phyloP scores from a whole-genome alignment of 2,113 vertebrate species.

The Notiomystis cincta region DNA sequence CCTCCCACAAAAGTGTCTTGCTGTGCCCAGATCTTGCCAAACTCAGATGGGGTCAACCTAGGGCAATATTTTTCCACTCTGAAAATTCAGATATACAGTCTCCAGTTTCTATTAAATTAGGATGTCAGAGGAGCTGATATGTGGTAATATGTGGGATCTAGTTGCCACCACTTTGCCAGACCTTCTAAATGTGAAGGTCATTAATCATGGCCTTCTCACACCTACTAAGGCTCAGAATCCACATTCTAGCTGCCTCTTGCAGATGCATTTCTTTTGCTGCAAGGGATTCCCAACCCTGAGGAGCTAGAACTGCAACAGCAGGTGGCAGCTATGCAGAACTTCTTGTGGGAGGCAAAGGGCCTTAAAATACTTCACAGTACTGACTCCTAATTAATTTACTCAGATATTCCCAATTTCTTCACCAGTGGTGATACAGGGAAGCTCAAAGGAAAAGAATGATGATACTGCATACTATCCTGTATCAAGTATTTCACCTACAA shows the following conservation, averaged over 20 bases:
- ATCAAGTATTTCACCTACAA: not conserved
- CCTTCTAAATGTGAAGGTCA: not conserved
- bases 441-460: not conserved
- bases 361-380: not conserved
- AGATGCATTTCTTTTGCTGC: not conserved
- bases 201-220: not conserved
- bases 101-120: not conserved
- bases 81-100: not conserved
- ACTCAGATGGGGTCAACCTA: not conserved
- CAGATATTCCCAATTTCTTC: not conserved
- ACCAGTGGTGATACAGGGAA: not conserved
- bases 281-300: not conserved
- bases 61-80: not conserved
- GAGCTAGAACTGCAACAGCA: not conserved
- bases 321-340: not conserved
- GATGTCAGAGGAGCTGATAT: not conserved
- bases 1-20: not conserved
- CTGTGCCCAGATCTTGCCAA: not conserved
- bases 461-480: not conserved
- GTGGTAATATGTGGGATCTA: not conserved
- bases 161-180: not conserved
- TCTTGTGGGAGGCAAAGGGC: not conserved
- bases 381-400: not conserved
- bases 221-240: not conserved
- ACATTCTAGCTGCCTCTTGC: not conserved